Base-by-base conservation (phyloP, 2,113 vertebrate genomes). In the Leiothrix lutea region DNA sequence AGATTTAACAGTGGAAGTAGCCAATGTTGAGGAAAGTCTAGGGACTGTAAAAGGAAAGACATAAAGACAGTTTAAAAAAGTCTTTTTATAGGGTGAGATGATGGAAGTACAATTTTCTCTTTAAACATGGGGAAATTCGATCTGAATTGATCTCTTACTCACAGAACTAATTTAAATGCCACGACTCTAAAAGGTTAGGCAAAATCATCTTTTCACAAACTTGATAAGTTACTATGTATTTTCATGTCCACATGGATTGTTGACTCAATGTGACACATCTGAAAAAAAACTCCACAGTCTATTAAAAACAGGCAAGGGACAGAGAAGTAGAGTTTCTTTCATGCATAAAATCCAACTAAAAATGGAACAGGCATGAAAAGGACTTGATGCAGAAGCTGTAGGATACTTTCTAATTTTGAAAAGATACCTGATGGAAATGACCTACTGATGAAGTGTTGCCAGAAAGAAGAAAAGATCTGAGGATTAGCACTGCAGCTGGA, bases 101-200 rank as follows among this genome's bases (percentile, higher is more conserved):
- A 74, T 91, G 86, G 75, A 94, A 92, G 56, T 74, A 78, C 38
- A 74, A 44, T 92, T 92, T 97, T 95, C 86, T 90, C 69, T 92
- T 88, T 73, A 94, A 86, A 86, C 94, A 62, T 92, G 60, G 29
- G 38, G 67, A 90, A 90, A 92, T 86, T 80, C 11, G 13, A 92
- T 94, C 91, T 86, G 80, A 94, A 93, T 92, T 84, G 80, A 74
- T 91, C 72, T 88, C 53, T 54, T 83, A 70, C 65, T 92, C 61
- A 38, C 67, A 93, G 64, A 92, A 78, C 67, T 90, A 77, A 78
- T 88, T 94, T 88, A 91, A 90, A 80, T 15, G 19, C 80, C 72
- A 88, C 33, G 72, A 66, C 60, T 80, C 81, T 90, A 51, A 91
- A 93, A 90, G 60, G 72, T 80, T 72, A 44, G 80, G 29, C 45